Conservation (phyloP, 1,140 invertebrate genomes). For the Heliconius hermathena region DNA sequence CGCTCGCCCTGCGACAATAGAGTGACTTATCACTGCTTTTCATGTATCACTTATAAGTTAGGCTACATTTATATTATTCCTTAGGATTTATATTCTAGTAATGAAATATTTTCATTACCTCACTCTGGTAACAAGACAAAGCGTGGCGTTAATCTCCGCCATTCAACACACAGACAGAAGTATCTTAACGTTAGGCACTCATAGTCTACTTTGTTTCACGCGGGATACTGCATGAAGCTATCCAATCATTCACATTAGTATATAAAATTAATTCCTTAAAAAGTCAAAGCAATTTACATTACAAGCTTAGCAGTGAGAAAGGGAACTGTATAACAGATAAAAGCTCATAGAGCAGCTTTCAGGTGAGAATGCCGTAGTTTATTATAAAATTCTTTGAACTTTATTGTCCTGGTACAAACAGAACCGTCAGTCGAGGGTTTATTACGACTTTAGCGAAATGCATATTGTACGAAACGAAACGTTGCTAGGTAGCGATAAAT, state of each 20-base stretch:
- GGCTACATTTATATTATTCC: no score
- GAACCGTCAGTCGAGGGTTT: slow-evolving; percentile 25
- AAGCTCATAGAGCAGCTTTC: slow-evolving; percentile 29
- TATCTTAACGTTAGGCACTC: no score
- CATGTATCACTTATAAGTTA: no score
- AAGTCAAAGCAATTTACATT: not conserved
- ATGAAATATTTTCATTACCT: no score
- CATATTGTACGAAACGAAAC: slow-evolving; percentile 2
- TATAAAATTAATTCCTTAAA: not conserved
- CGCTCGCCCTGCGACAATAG: no score
- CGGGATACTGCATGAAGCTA: not conserved
- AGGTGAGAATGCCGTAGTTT: slow-evolving; percentile 36
- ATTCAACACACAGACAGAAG: no score
- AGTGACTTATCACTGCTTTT: no score
- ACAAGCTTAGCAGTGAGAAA: not conserved
- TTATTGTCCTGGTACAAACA: slow-evolving; percentile 32
- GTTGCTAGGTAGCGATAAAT: not conserved
- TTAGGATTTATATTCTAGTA: no score
- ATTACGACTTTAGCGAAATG: slow-evolving; percentile 24
- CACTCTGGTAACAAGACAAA: no score
- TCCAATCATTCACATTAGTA: not conserved
- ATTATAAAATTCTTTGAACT: slow-evolving; percentile 42
- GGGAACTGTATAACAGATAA: slow-evolving; percentile 11
- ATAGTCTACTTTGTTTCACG: no score
- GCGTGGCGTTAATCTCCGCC: no score